Evolutionary conservation across 2,797 vertebrate species (phyloP), one percentile per base, ranked within the genome.

Genomic region (Euthynnus affinis): DNA sequence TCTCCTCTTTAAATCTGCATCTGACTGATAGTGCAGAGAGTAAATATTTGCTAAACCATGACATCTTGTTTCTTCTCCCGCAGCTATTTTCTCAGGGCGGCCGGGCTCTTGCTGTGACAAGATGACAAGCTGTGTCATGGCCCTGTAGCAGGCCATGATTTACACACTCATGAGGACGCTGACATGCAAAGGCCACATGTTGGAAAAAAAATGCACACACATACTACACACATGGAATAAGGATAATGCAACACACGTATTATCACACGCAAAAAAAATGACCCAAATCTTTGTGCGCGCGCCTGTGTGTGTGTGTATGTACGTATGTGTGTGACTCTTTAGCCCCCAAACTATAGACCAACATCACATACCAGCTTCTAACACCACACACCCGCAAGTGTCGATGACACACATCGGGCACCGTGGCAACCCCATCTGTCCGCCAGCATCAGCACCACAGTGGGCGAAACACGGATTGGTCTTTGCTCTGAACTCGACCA

Each of bases 41-140:
- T 78, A 87, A 78, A 85, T 83, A 84, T 88, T 87, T 87, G 72
- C 82, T 72, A 74, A 88, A 82, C 73, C 46, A 13, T 78, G 87
- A 89, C 89, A 84, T 86, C 78, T 86, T 87, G 77, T 91, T 92
- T 91, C 75, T 81, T 65, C 83, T 90, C 89, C 77, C 17, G 22
- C 80, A 82, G 88, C 80, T 78, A 27, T 91, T 87, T 87, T 87
- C 68, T 82, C 20, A 29, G 64, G 70, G 79, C 58, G 32, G 68
- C 74, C 2, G 9, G 29, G n/a, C 69, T 88, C 77, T 71, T 49
- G 80, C 89, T 90, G 87, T 87, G 89, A 88, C 90, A 89, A 56
- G 49, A 83, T 89, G 88, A 91, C 87, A 88, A 78, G 80, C 76
- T 85, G 84, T 87, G 80, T 90, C 88, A 83, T 23, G 57, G 85